Percentiles rank a stretch among this genome's conserved stretches.
Evolutionary conservation across 2,797 vertebrate species (phyloP).

Genomic region (Pseudocheirus occidentalis): DNA sequence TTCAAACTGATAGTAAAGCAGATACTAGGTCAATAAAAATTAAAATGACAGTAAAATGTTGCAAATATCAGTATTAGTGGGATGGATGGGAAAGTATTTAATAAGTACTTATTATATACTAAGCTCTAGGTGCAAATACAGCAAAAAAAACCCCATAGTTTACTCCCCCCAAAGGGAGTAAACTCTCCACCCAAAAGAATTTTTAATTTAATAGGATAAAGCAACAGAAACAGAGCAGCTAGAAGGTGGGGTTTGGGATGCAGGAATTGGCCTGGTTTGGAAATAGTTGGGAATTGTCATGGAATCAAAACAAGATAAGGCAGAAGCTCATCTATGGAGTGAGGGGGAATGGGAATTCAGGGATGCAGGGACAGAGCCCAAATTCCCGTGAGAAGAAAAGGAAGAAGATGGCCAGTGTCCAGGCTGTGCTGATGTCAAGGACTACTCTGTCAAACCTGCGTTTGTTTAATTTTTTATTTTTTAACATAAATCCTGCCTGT

Average conservation of each 20-base stretch:
- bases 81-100: neutral
- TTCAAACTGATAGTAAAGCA: neutral
- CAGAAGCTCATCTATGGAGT: too few relatives aligned
- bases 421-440: neutral
- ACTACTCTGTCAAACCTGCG: neutral
- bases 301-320: neutral
- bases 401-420: neutral
- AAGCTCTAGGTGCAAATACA: neutral
- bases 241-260: too few relatives aligned
- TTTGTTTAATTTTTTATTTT: neutral
- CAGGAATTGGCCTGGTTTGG: neutral
- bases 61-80: neutral
- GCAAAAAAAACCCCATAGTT: neutral
- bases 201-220: neutral
- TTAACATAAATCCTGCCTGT: neutral
- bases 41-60: neutral
- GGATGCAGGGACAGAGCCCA: neutral
- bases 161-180: fast-evolving
- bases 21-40: neutral
- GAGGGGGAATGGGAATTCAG: neutral
- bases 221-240: neutral
- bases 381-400: neutral
- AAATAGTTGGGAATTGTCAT: neutral
- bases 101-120: neutral
- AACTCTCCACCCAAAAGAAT: neutral